Percentiles rank a stretch among this genome's conserved stretches.
Conservation (phyloP, 2,888 invertebrate genomes). For the Dynastes grantii region DNA sequence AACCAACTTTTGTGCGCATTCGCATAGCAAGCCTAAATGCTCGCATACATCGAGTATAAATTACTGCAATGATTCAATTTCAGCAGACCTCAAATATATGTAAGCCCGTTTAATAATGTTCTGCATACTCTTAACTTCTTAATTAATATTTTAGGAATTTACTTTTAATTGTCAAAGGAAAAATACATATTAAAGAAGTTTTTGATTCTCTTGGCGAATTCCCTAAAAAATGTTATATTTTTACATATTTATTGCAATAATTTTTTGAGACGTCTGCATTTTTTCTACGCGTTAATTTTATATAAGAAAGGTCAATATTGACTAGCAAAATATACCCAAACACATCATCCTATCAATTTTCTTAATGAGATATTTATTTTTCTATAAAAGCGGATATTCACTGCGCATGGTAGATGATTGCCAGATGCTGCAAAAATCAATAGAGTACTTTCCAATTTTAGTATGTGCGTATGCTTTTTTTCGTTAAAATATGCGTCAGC, state of each 20-base stretch:
- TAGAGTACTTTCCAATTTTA: constrained; percentile 20
- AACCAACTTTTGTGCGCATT: too few species aligned
- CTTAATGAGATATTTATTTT: constrained; percentile 30
- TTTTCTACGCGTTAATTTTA: background rate
- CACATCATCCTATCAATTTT: background rate
- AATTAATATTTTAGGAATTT: too few species aligned
- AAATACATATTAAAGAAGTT: too few species aligned
- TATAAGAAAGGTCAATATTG: background rate
- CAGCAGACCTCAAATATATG: too few species aligned
- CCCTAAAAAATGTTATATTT: too few species aligned
- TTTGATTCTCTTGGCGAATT: too few species aligned
- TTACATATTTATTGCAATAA: background rate
- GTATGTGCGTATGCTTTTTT: constrained; percentile 20
- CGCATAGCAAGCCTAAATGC: too few species aligned
- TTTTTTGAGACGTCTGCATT: background rate
- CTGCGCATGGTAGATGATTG: constrained; percentile 30
- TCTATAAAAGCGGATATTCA: background rate
- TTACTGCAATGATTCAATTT: too few species aligned
- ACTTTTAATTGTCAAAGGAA: too few species aligned
- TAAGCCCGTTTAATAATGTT: too few species aligned
- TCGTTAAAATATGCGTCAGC: constrained; percentile 13
- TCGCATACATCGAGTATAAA: too few species aligned
- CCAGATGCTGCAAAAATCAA: constrained; percentile 34
- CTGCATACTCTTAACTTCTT: too few species aligned
- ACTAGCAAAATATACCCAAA: background rate